Evolutionary conservation across 2,797 vertebrate genomes (phyloP), one percentile per base, ranked within the genome.

Genomic region (Dallia pectoralis): DNA sequence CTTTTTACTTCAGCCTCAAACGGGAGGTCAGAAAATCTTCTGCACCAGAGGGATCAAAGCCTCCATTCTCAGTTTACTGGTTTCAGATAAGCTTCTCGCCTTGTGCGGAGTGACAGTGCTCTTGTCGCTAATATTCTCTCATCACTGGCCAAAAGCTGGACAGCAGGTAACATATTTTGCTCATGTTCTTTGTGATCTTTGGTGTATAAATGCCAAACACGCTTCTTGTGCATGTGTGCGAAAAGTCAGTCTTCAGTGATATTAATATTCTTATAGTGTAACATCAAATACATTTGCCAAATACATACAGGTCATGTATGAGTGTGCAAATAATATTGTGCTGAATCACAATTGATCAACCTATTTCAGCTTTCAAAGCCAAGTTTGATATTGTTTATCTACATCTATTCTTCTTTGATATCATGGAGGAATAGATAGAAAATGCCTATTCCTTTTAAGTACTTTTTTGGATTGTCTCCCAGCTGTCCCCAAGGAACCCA

Each of bases 1-100:
- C 72, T 51, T 27, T 40, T 40, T 40, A n/a, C 67, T 44, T 30
- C 25, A 22, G 73, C 73, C 64, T 70, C 66, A 76, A 81, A 73
- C 75, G 49, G 44, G 67, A 73, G 82, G 81, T 85, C 77, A 79
- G 81, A 76, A 71, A 67, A 73, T 80, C 74, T 78, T 78, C 75
- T 66, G 69, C 47, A 74, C 75, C 72, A n/a, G 62, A 33, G 65
- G 77, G 74, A 76, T 82, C 71, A 83, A 80, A 80, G 78, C 70
- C 70, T 72, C 40, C 67, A 59, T 59, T 79, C 75, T 63, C 71
- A 71, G 76, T 59, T 72, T 44, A 69, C 69, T 70, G 72, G 66
- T 74, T 71, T 72, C 36, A 71, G 79, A 81, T 81, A 75, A 74
- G 76, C 65, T 65, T 70, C 32, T 73, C 16, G 2, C 47, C 59